Percentiles rank a stretch among this genome's conserved stretches.
Evolutionary conservation across 2,888 invertebrate species (phyloP).

Genomic region (Baccha elongata): DNA sequence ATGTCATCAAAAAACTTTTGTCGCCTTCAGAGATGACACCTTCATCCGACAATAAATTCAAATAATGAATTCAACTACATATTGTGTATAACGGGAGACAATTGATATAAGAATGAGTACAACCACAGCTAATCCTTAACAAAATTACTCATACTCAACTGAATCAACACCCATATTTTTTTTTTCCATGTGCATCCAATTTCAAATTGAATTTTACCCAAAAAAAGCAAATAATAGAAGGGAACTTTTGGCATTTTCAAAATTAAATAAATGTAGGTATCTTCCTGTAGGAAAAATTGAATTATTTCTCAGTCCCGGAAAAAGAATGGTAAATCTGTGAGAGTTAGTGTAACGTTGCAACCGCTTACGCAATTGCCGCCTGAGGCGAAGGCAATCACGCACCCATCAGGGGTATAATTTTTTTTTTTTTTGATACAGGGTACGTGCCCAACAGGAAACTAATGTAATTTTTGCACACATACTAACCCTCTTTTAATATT

Average conservation of each 20-base stretch:
- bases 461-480: conserved; percentile 64
- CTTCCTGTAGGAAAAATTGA: conserved; percentile 44
- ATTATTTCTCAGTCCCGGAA: conserved; percentile 29
- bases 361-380: conserved; percentile 66
- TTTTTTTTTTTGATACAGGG: conserved; percentile 2
- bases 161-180: conserved; percentile 27
- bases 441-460: conserved; percentile 68
- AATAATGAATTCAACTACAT: conserved; percentile 60
- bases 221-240: conserved; percentile 43
- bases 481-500: conserved; percentile 16
- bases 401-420: conserved; percentile 59
- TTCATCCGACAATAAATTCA: conserved; percentile 52
- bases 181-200: conserved; percentile 38
- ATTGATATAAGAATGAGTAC: conserved; percentile 59
- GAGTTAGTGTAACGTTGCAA: conserved; percentile 34
- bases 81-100: conserved; percentile 67
- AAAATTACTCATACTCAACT: background rate
- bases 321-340: conserved; percentile 5
- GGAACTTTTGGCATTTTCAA: conserved; percentile 25
- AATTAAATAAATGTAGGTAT: conserved; percentile 62
- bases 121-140: conserved; percentile 66
- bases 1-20: conserved; percentile 43
- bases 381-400: conserved; percentile 69
- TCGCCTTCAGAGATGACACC: conserved; percentile 65
- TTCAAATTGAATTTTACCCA: conserved; percentile 61